phyloP scores from a whole-genome alignment of 1,140 invertebrate genomes.

The Drosophila azteca region DNA sequence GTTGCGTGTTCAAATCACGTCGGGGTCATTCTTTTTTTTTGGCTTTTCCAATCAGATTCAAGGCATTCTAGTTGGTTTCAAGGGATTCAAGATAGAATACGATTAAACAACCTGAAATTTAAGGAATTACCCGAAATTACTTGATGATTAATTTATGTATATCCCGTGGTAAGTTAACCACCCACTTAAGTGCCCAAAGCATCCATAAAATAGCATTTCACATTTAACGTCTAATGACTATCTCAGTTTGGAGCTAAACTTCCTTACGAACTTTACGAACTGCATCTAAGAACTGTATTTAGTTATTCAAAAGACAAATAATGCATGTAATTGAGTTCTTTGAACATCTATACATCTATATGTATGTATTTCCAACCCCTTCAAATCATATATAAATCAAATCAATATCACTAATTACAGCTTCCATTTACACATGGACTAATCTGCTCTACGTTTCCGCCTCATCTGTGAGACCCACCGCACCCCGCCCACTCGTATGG shows the following conservation, averaged over 20 bases:
- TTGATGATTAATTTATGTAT: too few species aligned
- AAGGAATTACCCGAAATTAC: too few species aligned
- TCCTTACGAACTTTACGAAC: too few species aligned
- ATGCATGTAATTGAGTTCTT: too few species aligned
- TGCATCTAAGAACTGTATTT: too few species aligned
- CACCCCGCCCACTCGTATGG: not conserved
- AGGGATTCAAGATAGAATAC: too few species aligned
- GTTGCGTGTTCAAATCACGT: constrained; percentile 99
- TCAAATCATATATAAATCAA: constrained; percentile 7
- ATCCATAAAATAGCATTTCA: constrained; percentile 26
- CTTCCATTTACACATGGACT: constrained; percentile 33
- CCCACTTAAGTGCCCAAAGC: not conserved
- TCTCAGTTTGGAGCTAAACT: constrained; percentile 22
- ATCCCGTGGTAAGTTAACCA: not conserved
- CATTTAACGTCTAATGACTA: constrained; percentile 37
- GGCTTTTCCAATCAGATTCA: too few species aligned
- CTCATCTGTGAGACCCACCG: not conserved
- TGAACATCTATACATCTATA: too few species aligned
- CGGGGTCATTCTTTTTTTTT: constrained; percentile 87
- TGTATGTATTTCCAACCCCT: not conserved
- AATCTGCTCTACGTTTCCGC: constrained; percentile 11
- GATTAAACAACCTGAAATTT: too few species aligned
- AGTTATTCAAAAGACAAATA: too few species aligned
- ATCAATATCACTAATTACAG: constrained; percentile 37
- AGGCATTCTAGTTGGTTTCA: too few species aligned